phyloP scores from a whole-genome alignment of 2,113 vertebrate species.

The Setophaga coronata region DNA sequence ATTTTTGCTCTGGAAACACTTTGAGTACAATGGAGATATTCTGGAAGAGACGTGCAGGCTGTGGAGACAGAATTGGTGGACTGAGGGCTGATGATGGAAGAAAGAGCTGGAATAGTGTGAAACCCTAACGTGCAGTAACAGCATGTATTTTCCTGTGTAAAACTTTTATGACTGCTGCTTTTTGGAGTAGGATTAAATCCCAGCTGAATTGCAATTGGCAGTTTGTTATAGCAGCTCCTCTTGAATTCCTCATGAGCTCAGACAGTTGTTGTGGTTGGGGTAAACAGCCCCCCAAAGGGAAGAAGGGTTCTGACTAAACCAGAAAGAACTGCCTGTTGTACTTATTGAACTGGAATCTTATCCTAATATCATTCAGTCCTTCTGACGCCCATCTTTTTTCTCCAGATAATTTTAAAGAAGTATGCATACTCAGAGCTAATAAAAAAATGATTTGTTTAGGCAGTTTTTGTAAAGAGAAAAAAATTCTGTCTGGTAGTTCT shows the following conservation, averaged over 20 bases:
- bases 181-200: constrained; percentile 27
- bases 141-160: constrained; percentile 40
- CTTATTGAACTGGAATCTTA: constrained; percentile 9
- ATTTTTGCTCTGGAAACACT: background rate
- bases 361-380: background rate
- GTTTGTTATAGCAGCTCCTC: background rate
- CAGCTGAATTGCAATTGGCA: constrained; percentile 12
- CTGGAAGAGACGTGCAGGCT: background rate
- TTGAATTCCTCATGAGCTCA: constrained; percentile 37
- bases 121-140: constrained; percentile 38
- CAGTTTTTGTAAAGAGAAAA: background rate
- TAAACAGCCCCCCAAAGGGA: constrained; percentile 35
- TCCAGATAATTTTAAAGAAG: background rate
- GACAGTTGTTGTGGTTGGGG: constrained; percentile 17
- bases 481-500: background rate
- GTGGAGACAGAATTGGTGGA: background rate
- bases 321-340: background rate
- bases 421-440: background rate
- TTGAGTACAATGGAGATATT: background rate
- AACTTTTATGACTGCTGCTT: constrained; percentile 39
- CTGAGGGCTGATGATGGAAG: constrained; percentile 10
- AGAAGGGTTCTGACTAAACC: background rate
- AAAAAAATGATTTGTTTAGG: background rate
- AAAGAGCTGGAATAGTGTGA: constrained; percentile 32
- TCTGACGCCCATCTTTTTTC: background rate